phyloP scores from a whole-genome alignment of 2,888 invertebrate species.

The Lissonota sp. region DNA sequence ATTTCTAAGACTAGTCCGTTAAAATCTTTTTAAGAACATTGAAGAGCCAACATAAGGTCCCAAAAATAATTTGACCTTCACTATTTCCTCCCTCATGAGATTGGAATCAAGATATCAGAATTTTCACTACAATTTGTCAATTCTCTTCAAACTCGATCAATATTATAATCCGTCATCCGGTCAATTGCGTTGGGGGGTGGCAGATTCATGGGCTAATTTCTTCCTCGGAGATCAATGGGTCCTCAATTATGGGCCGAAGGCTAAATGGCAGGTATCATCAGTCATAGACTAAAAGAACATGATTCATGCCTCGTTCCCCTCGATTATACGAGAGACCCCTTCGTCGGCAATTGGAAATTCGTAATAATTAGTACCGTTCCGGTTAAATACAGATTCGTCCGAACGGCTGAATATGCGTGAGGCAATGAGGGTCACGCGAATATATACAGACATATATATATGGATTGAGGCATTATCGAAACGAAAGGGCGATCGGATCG shows the following conservation, averaged over 20 bases:
- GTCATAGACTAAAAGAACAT: slow-evolving; percentile 35
- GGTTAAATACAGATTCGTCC: slow-evolving; percentile 35
- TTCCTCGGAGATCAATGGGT: neutral
- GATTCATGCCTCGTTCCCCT: slow-evolving; percentile 35
- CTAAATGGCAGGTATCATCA: neutral
- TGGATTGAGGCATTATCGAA: slow-evolving; percentile 52
- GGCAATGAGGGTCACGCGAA: neutral
- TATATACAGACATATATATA: neutral
- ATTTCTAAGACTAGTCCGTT: too few species aligned
- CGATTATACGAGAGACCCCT: slow-evolving; percentile 19
- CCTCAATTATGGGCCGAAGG: neutral
- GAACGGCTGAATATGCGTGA: neutral
- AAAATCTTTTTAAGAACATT: too few species aligned
- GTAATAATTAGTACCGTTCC: slow-evolving; percentile 63
- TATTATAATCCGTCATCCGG: too few species aligned
- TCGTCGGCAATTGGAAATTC: slow-evolving; percentile 56
- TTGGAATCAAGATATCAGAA: too few species aligned
- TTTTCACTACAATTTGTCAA: too few species aligned
- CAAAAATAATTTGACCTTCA: too few species aligned
- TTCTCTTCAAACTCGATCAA: too few species aligned
- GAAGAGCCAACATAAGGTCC: too few species aligned
- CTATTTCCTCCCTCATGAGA: too few species aligned
- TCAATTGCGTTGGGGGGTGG: too few species aligned
- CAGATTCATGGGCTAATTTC: too few species aligned
- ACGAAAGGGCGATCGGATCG: slow-evolving; percentile 62